A percentile compares a stretch with the other conserved stretches of the same genome.
phyloP scores from a whole-genome alignment of 2,113 vertebrate species.

The Tupaia chinensis region DNA sequence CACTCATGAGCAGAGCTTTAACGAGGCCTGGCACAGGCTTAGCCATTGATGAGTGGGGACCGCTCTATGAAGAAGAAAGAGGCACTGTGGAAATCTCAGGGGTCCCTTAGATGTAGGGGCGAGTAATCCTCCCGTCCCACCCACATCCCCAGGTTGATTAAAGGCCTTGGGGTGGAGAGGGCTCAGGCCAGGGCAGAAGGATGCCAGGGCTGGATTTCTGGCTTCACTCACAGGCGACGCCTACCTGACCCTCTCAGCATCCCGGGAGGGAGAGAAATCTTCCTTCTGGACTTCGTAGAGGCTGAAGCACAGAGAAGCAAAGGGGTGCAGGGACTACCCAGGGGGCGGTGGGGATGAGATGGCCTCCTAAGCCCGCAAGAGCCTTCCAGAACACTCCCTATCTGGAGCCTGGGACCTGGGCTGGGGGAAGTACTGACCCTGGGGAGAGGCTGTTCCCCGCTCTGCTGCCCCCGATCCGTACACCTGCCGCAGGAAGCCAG shows the following conservation, averaged over 20 bases:
- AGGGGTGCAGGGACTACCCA: no score
- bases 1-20: not conserved
- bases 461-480: accelerated
- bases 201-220: not conserved
- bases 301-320: not conserved
- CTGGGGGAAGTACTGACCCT: not conserved
- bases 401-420: not conserved
- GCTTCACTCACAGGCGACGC: accelerated
- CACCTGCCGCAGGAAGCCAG: no score
- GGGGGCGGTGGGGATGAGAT: not conserved
- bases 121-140: not conserved
- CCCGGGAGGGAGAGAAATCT: not conserved
- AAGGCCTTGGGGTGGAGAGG: not conserved
- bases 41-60: not conserved
- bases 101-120: not conserved
- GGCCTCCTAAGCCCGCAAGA: not conserved
- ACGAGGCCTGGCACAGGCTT: not conserved
- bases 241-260: not conserved
- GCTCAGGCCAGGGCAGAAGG: not conserved
- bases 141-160: not conserved
- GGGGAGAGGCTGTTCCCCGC: not conserved
- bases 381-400: not conserved
- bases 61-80: not conserved
- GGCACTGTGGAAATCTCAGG: not conserved
- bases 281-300: not conserved